Base-by-base conservation (phyloP, 2,888 invertebrate genomes). In the Napeogenes inachia region DNA sequence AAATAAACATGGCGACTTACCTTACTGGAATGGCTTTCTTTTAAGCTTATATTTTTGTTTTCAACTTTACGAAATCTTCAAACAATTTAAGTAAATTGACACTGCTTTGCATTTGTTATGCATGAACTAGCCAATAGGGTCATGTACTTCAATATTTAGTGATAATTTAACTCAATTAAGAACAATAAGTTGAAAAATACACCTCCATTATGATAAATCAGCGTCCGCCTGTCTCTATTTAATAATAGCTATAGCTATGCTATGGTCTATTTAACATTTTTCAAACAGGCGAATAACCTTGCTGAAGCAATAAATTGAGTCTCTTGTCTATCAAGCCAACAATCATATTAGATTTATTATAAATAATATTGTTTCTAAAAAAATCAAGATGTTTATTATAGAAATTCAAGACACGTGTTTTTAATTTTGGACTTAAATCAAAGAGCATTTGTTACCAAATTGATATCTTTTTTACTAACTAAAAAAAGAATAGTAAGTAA, bases 81-180 rank as follows among this genome's bases (percentile, higher is more conserved):
- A 71, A 77, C 66, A 73, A 70, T 80, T 76, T 80, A 78, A 79
- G 72, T 80, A 77, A 81, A 78, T 78, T 81, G 73, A 83, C 88
- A 89, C 88, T 79, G 90, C 90, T 90, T 90, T 85, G 90, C 90
- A 88, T 87, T 88, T 89, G 82, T 84, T 82, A 82, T 90, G 90
- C 90, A 90, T 90, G 78, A 84, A 84, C 80, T 87, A 89, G 88
- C 72, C 79, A 74, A 81, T 87, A 87, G 87, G 88, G 74, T 81
- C 73, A 73, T 85, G 83, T 85, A 85, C 56, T 76, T 82, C 57
- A 76, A 82, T 84, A 77, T 67, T 69, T 59, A 69, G n/a, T 63
- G 54, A 65, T 13, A 60, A 64, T 58, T 57, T 61, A 50, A 56
- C 8, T 57, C 64, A 63, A 64, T 58, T 54, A 65, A 65, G 65